Base-by-base conservation (phyloP, 2,888 invertebrate genomes). In the Thyatira batis region DNA sequence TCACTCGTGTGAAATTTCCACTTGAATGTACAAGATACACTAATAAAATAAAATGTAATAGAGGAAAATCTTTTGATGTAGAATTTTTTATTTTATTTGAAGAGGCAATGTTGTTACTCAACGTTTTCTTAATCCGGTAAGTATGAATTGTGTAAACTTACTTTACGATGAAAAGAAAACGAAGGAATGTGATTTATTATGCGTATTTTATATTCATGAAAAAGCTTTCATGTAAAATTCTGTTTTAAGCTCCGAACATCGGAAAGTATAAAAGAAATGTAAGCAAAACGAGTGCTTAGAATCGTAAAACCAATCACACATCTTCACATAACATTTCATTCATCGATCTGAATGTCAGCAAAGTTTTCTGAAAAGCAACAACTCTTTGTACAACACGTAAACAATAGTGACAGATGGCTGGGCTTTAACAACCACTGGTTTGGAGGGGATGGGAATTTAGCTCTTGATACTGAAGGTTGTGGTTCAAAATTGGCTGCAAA, bases 351-450 rank as follows among this genome's bases (percentile, higher is more conserved):
- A 28, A 48, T 11, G 27, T 39, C 39, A 39, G 27, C 17, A 17
- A 48, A 17, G 8, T 25, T 28, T 48, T 28, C 10, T 17, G 27
- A 27, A 27, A 27, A 48, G 23, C 48, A 27, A 28, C 27, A 28
- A 27, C 10, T 28, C 48, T 28, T 48, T 20, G 48, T 48, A 17
- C 17, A 20, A 28, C 48, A 48, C 27, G 28, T 27, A 27, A 27
- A 17, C 48, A 5, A 48, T 48, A 39, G 13, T 0, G 48, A 20
- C 27, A 48, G 48, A 48, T 20, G 20, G 48, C 46, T 27, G 10
- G 27, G 49, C 49, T 23, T 49, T 28, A 30, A 45, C n/a, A 43
- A 44, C 23, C 43, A 27, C 43, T 49, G 17, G n/a, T 39, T 17
- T 39, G 17, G 17, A 39, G 8, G 17, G 13, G 13, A 9, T 27